Conservation (phyloP, 2,113 vertebrate species). For the Pachypanchax playfairii region DNA sequence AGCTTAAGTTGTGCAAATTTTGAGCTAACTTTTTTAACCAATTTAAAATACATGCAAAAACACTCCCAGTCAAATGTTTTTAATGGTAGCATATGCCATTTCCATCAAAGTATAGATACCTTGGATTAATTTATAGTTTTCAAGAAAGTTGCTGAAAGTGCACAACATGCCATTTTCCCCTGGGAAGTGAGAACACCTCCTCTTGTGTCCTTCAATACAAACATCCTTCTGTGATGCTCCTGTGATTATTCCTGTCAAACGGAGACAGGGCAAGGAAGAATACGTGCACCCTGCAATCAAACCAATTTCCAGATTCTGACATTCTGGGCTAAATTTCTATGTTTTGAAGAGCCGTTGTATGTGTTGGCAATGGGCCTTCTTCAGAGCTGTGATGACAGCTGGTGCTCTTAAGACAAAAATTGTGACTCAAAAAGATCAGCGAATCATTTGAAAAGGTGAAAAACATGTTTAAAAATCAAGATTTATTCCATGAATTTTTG, state of each 20-base stretch:
- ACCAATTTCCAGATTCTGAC: conserved; percentile 28
- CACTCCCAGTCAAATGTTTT: too few species aligned
- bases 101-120: neutral
- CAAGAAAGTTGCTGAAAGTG: neutral
- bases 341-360: conserved; percentile 39
- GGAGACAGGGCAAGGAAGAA: neutral
- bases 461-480: conserved; percentile 1
- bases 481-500: neutral
- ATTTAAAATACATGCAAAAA: too few species aligned
- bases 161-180: neutral
- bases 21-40: too few species aligned
- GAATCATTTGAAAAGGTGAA: neutral
- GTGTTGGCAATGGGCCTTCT: conserved; percentile 23
- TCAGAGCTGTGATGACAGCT: conserved; percentile 41
- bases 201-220: conserved; percentile 1
- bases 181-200: neutral
- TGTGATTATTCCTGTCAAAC: conserved; percentile 7
- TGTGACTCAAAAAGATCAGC: conserved; percentile 29
- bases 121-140: neutral
- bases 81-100: neutral
- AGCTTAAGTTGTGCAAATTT: too few species aligned
- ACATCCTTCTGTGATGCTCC: neutral
- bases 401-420: conserved; percentile 30
- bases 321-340: conserved; percentile 30
- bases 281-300: conserved; percentile 13